A percentile compares a stretch with the other conserved stretches of the same genome.
Conservation (phyloP, 2,797 vertebrate species). For the Anguilla marmorata region DNA sequence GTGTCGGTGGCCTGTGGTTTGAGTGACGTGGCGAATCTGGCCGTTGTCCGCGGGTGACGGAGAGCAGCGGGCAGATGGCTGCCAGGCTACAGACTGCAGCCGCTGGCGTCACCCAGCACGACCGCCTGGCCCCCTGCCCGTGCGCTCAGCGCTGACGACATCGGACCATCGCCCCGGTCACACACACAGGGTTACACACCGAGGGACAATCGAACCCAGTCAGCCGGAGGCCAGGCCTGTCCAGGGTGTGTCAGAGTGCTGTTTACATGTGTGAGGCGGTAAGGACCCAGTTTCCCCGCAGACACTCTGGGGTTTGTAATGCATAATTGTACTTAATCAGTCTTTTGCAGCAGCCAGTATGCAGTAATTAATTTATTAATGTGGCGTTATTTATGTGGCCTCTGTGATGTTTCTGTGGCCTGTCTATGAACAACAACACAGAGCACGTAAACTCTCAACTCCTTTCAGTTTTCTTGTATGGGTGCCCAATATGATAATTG, state of each 20-base stretch:
- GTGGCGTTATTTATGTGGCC: background rate
- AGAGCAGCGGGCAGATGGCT: slow-evolving; percentile 16
- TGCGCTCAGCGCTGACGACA: background rate
- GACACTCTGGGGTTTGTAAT: background rate
- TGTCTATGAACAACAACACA: background rate
- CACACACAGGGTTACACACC: background rate
- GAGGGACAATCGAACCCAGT: slow-evolving; percentile 2
- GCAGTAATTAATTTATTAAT: background rate
- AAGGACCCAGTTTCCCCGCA: background rate
- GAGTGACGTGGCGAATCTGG: background rate
- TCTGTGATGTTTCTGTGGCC: background rate
- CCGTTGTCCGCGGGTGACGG: background rate
- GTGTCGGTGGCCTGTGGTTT: background rate
- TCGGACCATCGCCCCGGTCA: background rate
- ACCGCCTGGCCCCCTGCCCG: background rate
- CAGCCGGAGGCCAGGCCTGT: background rate
- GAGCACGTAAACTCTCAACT: background rate
- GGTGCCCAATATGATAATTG: background rate
- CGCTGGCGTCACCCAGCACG: slow-evolving; percentile 17
- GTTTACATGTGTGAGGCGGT: background rate
- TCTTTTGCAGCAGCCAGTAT: background rate
- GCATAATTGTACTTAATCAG: background rate
- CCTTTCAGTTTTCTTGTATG: background rate
- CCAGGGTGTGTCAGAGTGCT: background rate
- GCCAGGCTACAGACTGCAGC: background rate